Evolutionary conservation across 2,113 vertebrate species (phyloP).

Genomic region (Antigone vipio): DNA sequence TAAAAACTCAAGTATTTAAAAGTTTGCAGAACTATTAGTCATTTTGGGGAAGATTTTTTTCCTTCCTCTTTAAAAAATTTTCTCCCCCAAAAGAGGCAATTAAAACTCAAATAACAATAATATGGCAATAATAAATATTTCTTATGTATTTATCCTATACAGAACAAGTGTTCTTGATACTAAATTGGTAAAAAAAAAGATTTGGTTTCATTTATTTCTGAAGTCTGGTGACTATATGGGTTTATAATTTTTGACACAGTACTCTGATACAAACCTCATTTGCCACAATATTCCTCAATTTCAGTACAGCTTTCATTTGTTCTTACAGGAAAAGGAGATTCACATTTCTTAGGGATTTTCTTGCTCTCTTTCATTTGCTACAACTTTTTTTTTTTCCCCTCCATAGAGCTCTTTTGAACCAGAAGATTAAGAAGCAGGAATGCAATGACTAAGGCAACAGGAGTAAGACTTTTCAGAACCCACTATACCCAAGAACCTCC

Average conservation of each 20-base stretch:
- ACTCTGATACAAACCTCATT: background rate
- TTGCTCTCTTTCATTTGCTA: background rate
- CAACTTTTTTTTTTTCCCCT: background rate
- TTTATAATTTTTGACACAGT: background rate
- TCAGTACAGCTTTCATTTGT: background rate
- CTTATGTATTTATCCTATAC: background rate
- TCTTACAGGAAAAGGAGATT: background rate
- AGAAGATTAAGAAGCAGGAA: background rate
- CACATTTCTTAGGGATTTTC: background rate
- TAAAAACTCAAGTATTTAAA: background rate
- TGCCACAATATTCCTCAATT: background rate
- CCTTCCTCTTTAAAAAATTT: background rate
- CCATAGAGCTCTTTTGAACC: background rate
- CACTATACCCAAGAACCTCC: background rate
- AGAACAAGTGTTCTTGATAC: background rate
- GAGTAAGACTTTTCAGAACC: background rate
- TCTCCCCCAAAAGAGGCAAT: background rate
- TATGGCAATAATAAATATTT: background rate
- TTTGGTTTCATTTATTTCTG: background rate
- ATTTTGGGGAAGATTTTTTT: background rate
- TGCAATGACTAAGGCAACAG: background rate
- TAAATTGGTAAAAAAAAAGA: background rate
- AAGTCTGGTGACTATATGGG: background rate
- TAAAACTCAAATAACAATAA: background rate
- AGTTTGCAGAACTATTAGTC: background rate